Conservation (phyloP, 2,888 invertebrate genomes). For the Eupeodes luniger region DNA sequence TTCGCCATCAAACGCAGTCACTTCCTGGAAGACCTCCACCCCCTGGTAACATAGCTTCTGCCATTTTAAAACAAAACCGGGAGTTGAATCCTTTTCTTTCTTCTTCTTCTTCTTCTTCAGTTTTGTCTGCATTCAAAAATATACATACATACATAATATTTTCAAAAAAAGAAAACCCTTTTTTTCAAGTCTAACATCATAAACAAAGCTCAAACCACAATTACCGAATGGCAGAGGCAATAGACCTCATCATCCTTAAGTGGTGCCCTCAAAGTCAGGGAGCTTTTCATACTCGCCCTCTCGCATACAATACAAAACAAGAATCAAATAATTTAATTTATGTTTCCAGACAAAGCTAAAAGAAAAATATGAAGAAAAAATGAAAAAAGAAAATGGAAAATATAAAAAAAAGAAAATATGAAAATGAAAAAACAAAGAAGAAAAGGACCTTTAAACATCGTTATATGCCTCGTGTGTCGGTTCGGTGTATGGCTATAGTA, state of each 20-base stretch:
- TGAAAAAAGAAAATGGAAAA: conserved; percentile 2
- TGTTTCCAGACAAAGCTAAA: conserved; percentile 57
- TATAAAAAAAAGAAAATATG: conserved; percentile 29
- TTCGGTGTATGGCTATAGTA: conserved; percentile 21
- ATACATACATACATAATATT: background rate
- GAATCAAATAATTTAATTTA: conserved; percentile 76
- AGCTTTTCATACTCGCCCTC: conserved; percentile 1
- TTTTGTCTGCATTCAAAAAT: background rate
- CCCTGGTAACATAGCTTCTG: background rate
- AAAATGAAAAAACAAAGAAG: conserved; percentile 32
- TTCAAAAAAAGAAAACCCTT: background rate
- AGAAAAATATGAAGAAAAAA: conserved; percentile 43
- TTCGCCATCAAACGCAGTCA: background rate
- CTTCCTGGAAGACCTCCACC: background rate
- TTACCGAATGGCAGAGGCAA: conserved; percentile 63
- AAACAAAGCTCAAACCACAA: conserved; percentile 33
- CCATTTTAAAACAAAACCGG: conserved; percentile 1
- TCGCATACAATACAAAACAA: conserved; percentile 30
- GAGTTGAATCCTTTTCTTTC: background rate
- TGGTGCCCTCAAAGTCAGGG: conserved; percentile 66
- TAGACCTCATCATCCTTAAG: conserved; percentile 68
- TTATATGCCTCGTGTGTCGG: background rate
- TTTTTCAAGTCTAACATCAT: conserved; percentile 17
- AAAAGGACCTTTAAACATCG: conserved; percentile 52
- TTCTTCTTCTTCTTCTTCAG: background rate